phyloP scores from a whole-genome alignment of 2,888 invertebrate genomes.

The Nephrotoma flavescens region DNA sequence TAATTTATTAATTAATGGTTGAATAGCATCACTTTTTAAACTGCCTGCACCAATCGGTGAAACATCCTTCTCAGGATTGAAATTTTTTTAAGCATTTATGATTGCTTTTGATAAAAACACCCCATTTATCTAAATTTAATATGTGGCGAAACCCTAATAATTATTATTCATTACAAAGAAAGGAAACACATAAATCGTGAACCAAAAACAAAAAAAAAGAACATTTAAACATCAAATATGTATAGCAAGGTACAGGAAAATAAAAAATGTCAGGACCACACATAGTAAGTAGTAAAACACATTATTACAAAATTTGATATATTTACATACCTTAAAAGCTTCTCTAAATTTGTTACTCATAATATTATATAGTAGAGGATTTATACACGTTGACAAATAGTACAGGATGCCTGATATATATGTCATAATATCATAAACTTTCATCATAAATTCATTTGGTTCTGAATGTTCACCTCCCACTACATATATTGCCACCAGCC shows the following conservation, averaged over 20 bases:
- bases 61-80: too few species aligned
- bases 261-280: background rate
- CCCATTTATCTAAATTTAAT: too few species aligned
- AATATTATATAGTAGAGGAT: slow-evolving; percentile 84
- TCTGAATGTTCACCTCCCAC: slow-evolving; percentile 18
- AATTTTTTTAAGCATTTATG: too few species aligned
- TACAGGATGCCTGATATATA: slow-evolving; percentile 81
- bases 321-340: slow-evolving; percentile 65
- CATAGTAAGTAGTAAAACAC: background rate
- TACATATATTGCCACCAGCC: slow-evolving; percentile 52
- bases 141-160: background rate
- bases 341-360: slow-evolving; percentile 90
- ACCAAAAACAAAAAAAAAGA: too few species aligned
- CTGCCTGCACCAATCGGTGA: too few species aligned
- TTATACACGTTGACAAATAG: slow-evolving; percentile 83
- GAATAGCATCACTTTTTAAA: too few species aligned
- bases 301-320: background rate
- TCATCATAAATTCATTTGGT: slow-evolving; percentile 8
- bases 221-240: background rate
- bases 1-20: too few species aligned
- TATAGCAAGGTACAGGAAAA: background rate
- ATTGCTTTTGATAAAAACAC: too few species aligned
- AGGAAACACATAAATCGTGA: background rate
- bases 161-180: background rate
- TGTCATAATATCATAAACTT: slow-evolving; percentile 29